These are phyloP conservation scores for Betta splendens DNA, from an alignment of 2,797 vertebrate species.

Conservation along the genomic window DNA sequence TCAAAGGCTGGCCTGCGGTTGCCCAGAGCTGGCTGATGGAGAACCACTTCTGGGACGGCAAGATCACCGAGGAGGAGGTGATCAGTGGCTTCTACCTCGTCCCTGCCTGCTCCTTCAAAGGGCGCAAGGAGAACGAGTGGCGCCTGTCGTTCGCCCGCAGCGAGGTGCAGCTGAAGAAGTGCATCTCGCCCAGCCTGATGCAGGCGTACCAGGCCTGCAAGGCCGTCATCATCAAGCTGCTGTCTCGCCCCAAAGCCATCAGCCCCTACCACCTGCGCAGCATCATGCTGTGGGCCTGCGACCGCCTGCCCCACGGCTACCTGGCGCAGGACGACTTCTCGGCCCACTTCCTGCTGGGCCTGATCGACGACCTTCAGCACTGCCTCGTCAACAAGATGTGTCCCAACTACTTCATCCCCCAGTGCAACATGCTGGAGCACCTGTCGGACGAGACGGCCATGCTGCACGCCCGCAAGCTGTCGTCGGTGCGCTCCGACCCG, in stretches of 20 bases:
- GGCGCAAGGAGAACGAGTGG: slow-evolving; percentile 96
- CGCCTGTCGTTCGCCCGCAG: slow-evolving; percentile 96
- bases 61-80: slow-evolving; percentile 98
- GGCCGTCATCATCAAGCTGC: slow-evolving; percentile 92
- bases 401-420: slow-evolving; percentile 97
- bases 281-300: slow-evolving; percentile 98
- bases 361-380: slow-evolving; percentile 95
- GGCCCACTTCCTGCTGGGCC: slow-evolving; percentile 93
- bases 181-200: slow-evolving; percentile 94
- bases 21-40: slow-evolving; percentile 99
- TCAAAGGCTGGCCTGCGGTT: slow-evolving; percentile 96
- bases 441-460: slow-evolving; percentile 90
- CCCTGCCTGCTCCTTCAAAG: slow-evolving; percentile 90
- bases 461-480: slow-evolving; percentile 91
- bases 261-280: slow-evolving; percentile 95
- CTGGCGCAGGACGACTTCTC: slow-evolving; percentile 91
- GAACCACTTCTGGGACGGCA: slow-evolving; percentile 99
- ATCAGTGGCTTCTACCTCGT: slow-evolving; percentile 97
- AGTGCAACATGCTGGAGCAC: slow-evolving; percentile 98
- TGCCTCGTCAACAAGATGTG: slow-evolving; percentile 96
- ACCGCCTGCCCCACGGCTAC: slow-evolving; percentile 91
- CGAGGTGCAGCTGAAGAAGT: slow-evolving; percentile 97
- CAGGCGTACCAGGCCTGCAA: slow-evolving; percentile 97
- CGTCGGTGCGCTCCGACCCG: slow-evolving; percentile 92
- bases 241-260: slow-evolving; percentile 93